Evolutionary conservation across 2,888 invertebrate species (phyloP).

Genomic region (Pyrrhosoma nymphula): DNA sequence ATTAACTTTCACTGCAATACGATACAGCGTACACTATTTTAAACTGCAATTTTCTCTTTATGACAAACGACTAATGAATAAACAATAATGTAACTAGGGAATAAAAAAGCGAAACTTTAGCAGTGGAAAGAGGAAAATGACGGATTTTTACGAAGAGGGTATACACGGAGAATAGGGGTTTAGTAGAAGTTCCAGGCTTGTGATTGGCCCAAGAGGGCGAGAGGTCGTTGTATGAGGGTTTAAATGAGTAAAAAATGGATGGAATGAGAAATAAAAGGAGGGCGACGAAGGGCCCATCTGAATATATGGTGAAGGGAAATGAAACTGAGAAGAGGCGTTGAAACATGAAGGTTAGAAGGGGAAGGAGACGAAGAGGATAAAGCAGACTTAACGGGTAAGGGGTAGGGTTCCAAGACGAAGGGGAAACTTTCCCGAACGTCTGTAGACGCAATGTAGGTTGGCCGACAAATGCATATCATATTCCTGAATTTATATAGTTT

Average conservation of each 20-base stretch:
- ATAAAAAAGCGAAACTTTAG: neutral
- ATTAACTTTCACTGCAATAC: no score
- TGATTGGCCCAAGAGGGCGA: neutral
- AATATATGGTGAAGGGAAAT: neutral
- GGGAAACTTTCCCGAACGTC: neutral
- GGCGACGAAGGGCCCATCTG: neutral
- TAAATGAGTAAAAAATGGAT: slow-evolving; percentile 26
- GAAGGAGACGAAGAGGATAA: neutral
- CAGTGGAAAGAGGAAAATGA: neutral
- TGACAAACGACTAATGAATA: neutral
- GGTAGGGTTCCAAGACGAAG: neutral
- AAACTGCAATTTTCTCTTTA: no score
- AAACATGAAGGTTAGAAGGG: neutral
- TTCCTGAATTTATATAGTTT: neutral
- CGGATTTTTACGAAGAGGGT: neutral
- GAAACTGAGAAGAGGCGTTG: neutral
- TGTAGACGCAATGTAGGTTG: neutral
- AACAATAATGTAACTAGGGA: neutral
- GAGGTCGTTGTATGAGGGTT: neutral
- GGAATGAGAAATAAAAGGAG: neutral
- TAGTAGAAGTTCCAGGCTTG: neutral
- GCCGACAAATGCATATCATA: neutral
- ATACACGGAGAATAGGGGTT: neutral
- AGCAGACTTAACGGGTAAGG: neutral
- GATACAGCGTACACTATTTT: no score